Conservation (phyloP, 2,113 vertebrate species). For the Microcebus murinus region DNA sequence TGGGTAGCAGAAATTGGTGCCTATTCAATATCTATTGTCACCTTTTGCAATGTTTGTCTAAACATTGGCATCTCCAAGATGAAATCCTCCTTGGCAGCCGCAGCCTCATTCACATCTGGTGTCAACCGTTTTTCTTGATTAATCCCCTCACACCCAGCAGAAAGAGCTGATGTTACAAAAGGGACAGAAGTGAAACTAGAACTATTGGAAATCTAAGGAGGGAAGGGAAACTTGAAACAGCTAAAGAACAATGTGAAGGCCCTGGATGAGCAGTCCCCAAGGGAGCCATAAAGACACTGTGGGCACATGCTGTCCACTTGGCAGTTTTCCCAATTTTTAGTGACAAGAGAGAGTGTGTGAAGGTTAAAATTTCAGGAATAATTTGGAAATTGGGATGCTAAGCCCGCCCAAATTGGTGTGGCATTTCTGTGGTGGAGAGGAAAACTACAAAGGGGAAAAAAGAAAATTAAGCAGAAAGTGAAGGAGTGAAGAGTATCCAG, state of each 20-base stretch:
- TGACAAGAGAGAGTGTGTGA: not conserved
- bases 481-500: not conserved
- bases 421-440: not conserved
- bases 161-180: not conserved
- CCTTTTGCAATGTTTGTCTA: not conserved
- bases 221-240: not conserved
- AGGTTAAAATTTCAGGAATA: not conserved
- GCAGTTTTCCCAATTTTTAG: too few species aligned
- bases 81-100: not conserved
- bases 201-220: not conserved
- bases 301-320: accelerated
- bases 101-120: not conserved
- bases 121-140: not conserved
- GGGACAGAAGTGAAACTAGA: not conserved
- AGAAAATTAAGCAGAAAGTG: not conserved
- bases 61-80: not conserved
- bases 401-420: not conserved
- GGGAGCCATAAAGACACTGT: not conserved
- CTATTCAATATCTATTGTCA: not conserved
- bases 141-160: not conserved
- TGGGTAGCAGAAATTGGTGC: not conserved
- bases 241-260: not conserved
- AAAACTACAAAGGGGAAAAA: not conserved
- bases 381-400: not conserved
- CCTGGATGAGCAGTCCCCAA: not conserved